These are phyloP conservation scores for Tetrao urogallus DNA, from an alignment of 2,113 vertebrate genomes.

Conservation along the genomic window DNA sequence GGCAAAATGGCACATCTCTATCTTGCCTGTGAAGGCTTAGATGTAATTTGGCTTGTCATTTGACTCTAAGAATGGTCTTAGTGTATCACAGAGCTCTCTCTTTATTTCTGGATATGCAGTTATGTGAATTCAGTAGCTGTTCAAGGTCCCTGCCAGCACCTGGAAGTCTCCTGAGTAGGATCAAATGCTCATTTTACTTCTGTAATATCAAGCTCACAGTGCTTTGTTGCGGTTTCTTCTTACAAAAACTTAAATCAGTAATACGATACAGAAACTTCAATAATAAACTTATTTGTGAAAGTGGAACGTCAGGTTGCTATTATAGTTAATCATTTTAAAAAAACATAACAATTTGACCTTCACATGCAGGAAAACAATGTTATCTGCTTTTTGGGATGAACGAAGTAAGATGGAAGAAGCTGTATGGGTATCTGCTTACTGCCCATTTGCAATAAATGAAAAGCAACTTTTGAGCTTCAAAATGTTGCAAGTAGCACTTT, in stretches of 20 bases:
- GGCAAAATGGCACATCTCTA: neutral
- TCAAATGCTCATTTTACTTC: conserved; percentile 31
- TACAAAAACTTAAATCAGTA: conserved; percentile 8
- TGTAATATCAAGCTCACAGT: neutral
- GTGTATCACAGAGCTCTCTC: neutral
- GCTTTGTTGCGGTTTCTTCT: conserved; percentile 18
- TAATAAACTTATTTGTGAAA: neutral
- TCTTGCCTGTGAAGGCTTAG: neutral
- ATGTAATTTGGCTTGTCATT: neutral
- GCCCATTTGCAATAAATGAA: neutral
- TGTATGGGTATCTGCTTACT: neutral
- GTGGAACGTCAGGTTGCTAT: neutral
- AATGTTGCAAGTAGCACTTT: neutral
- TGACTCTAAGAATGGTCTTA: conserved; percentile 17
- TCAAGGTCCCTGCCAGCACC: neutral
- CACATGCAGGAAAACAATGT: neutral
- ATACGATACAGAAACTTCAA: conserved; percentile 8
- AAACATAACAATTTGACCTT: neutral
- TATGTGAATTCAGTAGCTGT: neutral
- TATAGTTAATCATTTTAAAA: neutral
- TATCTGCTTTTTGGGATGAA: neutral
- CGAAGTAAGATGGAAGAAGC: neutral
- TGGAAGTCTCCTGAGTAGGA: conserved; percentile 1
- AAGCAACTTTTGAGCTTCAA: neutral
- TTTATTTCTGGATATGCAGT: neutral